A percentile compares a stretch with the other conserved stretches of the same genome.
Conservation (phyloP, 2,888 invertebrate genomes). For the Nezara viridula region DNA sequence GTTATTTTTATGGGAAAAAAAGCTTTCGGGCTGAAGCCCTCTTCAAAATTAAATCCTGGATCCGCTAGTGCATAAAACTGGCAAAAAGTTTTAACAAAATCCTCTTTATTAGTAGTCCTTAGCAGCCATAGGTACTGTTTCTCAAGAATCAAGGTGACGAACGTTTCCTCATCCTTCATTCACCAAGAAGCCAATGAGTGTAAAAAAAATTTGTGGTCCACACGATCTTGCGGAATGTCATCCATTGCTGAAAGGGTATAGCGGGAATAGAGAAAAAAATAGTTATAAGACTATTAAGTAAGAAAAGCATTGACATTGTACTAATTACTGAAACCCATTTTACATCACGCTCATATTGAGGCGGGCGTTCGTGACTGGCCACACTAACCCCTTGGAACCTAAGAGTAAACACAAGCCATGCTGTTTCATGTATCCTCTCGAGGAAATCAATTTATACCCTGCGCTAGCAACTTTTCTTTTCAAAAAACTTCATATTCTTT, state of each 20-base stretch:
- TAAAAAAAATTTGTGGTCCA: too few species aligned
- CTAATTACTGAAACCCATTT: slow-evolving; percentile 20
- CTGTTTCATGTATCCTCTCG: not conserved
- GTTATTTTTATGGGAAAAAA: too few species aligned
- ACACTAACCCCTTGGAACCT: not conserved
- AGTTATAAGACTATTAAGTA: not conserved
- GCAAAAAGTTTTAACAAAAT: too few species aligned
- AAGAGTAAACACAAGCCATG: slow-evolving; percentile 21
- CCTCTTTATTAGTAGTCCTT: too few species aligned
- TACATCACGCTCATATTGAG: slow-evolving; percentile 5
- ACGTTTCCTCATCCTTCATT: too few species aligned
- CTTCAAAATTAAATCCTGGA: too few species aligned
- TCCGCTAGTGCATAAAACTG: too few species aligned
- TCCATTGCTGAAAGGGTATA: not conserved
- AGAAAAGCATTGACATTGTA: slow-evolving; percentile 15
- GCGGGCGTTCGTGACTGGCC: not conserved
- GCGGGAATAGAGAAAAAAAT: not conserved
- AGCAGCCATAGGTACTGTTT: too few species aligned
- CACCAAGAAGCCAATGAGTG: too few species aligned
- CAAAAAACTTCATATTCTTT: not conserved
- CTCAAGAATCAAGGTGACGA: too few species aligned
- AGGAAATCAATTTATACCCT: not conserved
- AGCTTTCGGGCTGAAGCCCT: too few species aligned
- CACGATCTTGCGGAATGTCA: too few species aligned
- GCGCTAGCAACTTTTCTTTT: not conserved